Evolutionary conservation across 2,797 vertebrate species (phyloP), one percentile per base, ranked within the genome.

Genomic region (Amblyraja radiata): DNA sequence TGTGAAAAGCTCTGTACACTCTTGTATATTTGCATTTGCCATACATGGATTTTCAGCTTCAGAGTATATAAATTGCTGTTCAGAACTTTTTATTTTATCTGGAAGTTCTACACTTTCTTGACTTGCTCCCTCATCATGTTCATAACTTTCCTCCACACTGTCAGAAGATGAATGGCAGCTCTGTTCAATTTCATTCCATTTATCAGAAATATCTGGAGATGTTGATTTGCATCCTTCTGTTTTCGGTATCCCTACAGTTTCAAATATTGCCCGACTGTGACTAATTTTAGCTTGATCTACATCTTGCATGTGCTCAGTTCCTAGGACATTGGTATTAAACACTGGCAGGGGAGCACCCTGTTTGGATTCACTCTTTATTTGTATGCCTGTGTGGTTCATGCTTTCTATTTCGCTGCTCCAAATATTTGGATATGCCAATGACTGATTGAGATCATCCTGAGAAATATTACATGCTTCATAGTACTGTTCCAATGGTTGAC

Each of bases 161-260:
- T 92, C 71, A 92, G 71, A 92, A 92, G 90, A n/a, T 54, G 90
- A 54, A n/a, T 76, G 25, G 68, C 39, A 46, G 25, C 93, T 95
- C 93, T 95, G 95, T 58, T 96, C 95, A 94, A 95, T 96, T 0
- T 94, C 81, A 39, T 94, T 95, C 96, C 96, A 97, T 25, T 91
- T 93, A 14, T 94, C 90, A 16, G 90, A 76, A 54, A 13, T 25
- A 92, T 76, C 11, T 76, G 71, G 71, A 68, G 71, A 74, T 76
- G 71, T 13, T 92, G 14, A 39, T 76, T 74, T 54, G 23, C 11
- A 46, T 54, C 58, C 68, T 25, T 76, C 13, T 76, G 90, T n/a
- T 25, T 92, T 54, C 23, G 10, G 14, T 76, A 71, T 14, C 23
- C 8, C 94, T 93, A 80, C 94, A 77, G 95, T 95, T 93, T 96